Percentiles rank a stretch among this genome's conserved stretches.
Conservation (phyloP, 2,888 invertebrate species). For the Portevinia maculata region DNA sequence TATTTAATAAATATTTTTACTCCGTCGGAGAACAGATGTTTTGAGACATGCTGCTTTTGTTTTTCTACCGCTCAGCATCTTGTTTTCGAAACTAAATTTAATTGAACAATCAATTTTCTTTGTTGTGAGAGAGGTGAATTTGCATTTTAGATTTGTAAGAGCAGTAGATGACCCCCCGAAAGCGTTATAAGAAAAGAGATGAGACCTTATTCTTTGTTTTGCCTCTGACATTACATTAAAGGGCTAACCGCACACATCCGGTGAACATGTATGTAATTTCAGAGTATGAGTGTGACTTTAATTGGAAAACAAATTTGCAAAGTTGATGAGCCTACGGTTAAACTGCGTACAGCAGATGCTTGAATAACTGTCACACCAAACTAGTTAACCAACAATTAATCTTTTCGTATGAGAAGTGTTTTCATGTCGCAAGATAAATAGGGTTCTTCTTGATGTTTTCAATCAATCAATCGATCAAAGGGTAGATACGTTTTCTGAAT, state of each 20-base stretch:
- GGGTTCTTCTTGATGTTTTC: too few species aligned
- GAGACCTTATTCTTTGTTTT: slow-evolving; percentile 44
- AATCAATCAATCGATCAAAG: too few species aligned
- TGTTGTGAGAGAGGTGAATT: slow-evolving; percentile 57
- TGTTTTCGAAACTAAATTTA: slow-evolving; percentile 55
- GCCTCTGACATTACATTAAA: slow-evolving; percentile 35
- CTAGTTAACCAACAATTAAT: slow-evolving; percentile 46
- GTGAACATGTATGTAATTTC: slow-evolving; percentile 35
- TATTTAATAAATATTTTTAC: slow-evolving; percentile 71
- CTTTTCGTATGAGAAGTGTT: neutral
- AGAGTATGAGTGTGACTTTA: slow-evolving; percentile 46
- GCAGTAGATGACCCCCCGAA: slow-evolving; percentile 1
- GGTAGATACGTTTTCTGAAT: neutral
- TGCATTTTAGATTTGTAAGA: slow-evolving; percentile 67
- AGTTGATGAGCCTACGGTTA: slow-evolving; percentile 55
- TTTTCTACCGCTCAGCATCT: slow-evolving; percentile 6
- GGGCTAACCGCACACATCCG: neutral
- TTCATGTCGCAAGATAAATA: neutral
- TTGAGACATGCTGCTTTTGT: neutral
- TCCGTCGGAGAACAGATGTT: slow-evolving; percentile 66
- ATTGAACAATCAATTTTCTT: slow-evolving; percentile 72
- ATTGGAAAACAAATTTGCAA: slow-evolving; percentile 29
- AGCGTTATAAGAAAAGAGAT: neutral
- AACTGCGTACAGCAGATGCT: slow-evolving; percentile 54
- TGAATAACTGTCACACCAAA: slow-evolving; percentile 43